A percentile compares a stretch with the other conserved stretches of the same genome.
phyloP scores from a whole-genome alignment of 2,113 vertebrate genomes.

The Datnioides undecimradiatus region DNA sequence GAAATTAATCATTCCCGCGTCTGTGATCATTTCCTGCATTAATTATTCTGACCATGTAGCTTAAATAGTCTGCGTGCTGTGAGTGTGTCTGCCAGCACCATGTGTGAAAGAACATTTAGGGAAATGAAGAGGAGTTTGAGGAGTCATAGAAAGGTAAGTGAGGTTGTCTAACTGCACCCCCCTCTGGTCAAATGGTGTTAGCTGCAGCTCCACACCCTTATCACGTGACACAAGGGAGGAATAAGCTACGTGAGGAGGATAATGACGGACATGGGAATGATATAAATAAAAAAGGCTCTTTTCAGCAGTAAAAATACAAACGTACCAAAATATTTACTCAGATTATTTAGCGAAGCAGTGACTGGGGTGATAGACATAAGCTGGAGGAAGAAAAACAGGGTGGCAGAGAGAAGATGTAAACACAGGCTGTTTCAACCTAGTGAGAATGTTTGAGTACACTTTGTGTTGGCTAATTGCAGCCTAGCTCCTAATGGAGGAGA shows the following conservation, averaged over 20 bases:
- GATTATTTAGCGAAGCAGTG: slow-evolving; percentile 10
- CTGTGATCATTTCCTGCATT: slow-evolving; percentile 64
- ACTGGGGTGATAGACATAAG: slow-evolving; percentile 5
- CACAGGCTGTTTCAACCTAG: slow-evolving; percentile 42
- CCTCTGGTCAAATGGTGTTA: slow-evolving; percentile 78
- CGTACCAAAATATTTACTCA: slow-evolving; percentile 28
- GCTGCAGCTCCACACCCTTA: slow-evolving; percentile 68
- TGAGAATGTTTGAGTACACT: slow-evolving; percentile 38
- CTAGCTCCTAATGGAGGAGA: slow-evolving; percentile 41
- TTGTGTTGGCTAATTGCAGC: slow-evolving; percentile 47
- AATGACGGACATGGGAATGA: not conserved
- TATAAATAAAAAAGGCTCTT: not conserved
- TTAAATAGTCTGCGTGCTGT: slow-evolving; percentile 74
- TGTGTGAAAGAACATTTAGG: slow-evolving; percentile 60
- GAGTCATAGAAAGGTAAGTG: slow-evolving; percentile 73
- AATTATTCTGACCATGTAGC: slow-evolving; percentile 79
- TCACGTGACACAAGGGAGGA: slow-evolving; percentile 67
- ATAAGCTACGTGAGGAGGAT: not conserved
- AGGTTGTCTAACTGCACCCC: slow-evolving; percentile 82
- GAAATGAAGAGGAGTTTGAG: slow-evolving; percentile 72
- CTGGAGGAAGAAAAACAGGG: slow-evolving; percentile 19
- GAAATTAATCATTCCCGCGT: slow-evolving; percentile 67
- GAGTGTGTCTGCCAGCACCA: slow-evolving; percentile 60
- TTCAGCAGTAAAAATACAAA: not conserved
- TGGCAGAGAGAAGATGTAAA: slow-evolving; percentile 43